Evolutionary conservation across 2,797 vertebrate genomes (phyloP).

Genomic region (Rhabdophis nuchalis): DNA sequence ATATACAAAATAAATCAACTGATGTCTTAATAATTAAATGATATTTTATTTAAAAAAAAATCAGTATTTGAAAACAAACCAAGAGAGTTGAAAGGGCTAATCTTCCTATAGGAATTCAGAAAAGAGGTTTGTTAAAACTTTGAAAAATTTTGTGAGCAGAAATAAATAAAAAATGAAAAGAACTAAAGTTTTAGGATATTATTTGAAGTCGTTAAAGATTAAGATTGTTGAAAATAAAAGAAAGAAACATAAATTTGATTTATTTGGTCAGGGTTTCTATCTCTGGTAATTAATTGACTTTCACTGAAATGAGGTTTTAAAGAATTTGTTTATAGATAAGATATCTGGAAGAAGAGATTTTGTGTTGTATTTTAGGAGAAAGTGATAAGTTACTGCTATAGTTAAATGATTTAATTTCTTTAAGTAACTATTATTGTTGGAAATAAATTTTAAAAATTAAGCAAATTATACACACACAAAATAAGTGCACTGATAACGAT

Average conservation of each 20-base stretch:
- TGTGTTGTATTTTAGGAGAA: neutral
- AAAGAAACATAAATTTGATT: neutral
- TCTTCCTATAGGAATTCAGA: no score
- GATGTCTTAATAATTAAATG: no score
- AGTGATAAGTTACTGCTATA: neutral
- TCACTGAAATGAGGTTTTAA: neutral
- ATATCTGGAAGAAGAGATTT: neutral
- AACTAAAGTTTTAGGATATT: no score
- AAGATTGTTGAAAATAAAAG: no score
- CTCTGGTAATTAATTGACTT: neutral
- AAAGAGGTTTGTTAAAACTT: no score
- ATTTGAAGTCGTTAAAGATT: no score
- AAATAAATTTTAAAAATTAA: neutral
- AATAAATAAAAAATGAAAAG: no score
- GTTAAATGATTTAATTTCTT: neutral
- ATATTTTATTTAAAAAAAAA: no score
- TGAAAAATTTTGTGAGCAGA: no score
- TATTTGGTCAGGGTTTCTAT: neutral
- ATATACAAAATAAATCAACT: no score
- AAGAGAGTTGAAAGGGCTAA: no score
- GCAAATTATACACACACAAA: neutral
- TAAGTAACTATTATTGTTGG: neutral
- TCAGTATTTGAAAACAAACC: no score
- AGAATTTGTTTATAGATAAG: neutral
- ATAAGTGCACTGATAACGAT: neutral